Evolutionary conservation across 1,140 invertebrate genomes (phyloP).

Genomic region (Archivesica marissinica): DNA sequence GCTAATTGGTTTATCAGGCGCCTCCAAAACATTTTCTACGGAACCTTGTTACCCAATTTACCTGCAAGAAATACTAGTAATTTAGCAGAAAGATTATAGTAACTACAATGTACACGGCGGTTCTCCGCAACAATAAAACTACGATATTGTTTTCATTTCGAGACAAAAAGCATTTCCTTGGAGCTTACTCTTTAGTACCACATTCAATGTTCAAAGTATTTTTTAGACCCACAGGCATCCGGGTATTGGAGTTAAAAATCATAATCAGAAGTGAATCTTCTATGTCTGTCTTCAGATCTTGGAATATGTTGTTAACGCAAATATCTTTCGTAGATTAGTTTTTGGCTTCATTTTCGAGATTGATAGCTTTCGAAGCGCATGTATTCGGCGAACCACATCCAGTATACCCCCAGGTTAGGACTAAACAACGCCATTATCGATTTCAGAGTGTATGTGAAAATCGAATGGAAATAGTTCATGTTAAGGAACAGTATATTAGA

Average conservation of each 20-base stretch:
- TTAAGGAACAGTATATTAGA: no score
- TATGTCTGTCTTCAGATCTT: neutral
- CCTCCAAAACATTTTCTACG: neutral
- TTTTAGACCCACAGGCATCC: conserved; percentile 9
- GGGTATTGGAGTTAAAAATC: neutral
- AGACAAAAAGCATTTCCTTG: neutral
- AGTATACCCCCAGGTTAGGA: no score
- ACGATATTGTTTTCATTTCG: neutral
- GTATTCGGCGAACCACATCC: no score
- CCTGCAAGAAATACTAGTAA: conserved; percentile 21
- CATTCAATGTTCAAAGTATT: neutral
- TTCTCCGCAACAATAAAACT: neutral
- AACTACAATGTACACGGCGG: neutral
- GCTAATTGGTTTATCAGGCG: conserved; percentile 22
- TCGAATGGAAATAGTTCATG: neutral
- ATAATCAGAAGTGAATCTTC: neutral
- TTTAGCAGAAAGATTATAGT: conserved; percentile 1
- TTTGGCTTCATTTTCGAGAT: neutral
- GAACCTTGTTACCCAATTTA: neutral
- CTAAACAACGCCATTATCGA: no score
- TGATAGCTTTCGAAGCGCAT: no score
- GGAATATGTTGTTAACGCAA: neutral
- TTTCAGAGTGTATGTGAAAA: no score
- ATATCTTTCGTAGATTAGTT: neutral
- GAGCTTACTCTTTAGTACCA: neutral